Evolutionary conservation across 2,797 vertebrate genomes (phyloP).

Genomic region (Manis javanica): DNA sequence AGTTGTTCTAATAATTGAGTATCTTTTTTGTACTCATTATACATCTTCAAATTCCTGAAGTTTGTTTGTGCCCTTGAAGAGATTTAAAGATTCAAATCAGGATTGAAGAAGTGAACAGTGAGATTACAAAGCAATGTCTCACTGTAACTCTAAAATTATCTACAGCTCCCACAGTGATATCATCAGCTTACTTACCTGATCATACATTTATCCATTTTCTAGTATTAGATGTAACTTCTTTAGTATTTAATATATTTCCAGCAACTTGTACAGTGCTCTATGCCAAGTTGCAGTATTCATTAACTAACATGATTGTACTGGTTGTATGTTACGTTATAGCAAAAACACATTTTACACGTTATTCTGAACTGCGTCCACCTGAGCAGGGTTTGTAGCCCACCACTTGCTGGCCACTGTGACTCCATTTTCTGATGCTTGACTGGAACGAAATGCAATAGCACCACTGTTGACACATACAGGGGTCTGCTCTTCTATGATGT

Average conservation of each 20-base stretch:
- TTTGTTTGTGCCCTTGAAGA: not conserved
- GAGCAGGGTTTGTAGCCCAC: not conserved
- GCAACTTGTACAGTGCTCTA: not conserved
- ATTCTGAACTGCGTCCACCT: not conserved
- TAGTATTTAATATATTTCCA: not conserved
- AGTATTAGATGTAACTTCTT: not conserved
- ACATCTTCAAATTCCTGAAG: constrained; percentile 40
- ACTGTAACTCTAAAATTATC: not conserved
- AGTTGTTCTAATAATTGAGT: not conserved
- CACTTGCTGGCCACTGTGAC: not conserved
- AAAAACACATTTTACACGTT: not conserved
- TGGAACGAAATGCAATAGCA: not conserved
- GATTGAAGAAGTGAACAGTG: not conserved
- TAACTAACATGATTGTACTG: not conserved
- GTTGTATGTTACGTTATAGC: not conserved
- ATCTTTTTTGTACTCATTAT: not conserved
- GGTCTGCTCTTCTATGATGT: not conserved
- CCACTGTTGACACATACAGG: not conserved
- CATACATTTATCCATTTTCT: not conserved
- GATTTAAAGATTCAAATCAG: constrained; percentile 15
- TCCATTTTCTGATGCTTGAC: not conserved
- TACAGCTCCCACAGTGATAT: not conserved
- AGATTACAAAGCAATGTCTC: not conserved
- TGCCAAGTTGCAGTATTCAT: not conserved
- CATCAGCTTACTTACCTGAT: not conserved